Percentiles rank a stretch among this genome's conserved stretches.
phyloP scores from a whole-genome alignment of 1,140 invertebrate species.

The Bilobella aurantiaca region DNA sequence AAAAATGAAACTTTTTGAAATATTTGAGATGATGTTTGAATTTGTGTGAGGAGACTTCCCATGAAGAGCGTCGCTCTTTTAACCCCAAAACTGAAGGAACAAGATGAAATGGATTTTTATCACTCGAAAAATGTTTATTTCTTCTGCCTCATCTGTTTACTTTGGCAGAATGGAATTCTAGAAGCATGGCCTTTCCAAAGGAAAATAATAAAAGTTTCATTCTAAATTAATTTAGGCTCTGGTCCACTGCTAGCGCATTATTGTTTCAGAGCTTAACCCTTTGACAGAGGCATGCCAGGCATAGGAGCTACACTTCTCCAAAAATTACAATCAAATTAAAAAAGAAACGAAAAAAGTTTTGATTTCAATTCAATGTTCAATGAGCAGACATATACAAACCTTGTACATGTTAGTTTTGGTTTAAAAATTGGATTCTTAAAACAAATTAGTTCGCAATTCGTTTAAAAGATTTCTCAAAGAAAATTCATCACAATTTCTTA shows the following conservation, averaged over 20 bases:
- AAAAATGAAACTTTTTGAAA: neutral
- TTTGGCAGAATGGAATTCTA: neutral
- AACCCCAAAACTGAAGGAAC: neutral
- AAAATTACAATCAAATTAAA: neutral
- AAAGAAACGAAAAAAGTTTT: neutral
- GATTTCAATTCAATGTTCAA: too few species aligned
- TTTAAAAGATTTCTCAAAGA: too few species aligned
- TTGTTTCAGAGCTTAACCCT: neutral
- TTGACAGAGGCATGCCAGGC: too few species aligned
- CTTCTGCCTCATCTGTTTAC: slow-evolving; percentile 6
- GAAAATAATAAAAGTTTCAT: neutral
- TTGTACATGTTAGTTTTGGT: too few species aligned
- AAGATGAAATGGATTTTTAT: slow-evolving; percentile 7
- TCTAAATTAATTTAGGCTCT: neutral
- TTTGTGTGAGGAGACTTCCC: neutral
- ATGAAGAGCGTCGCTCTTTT: neutral
- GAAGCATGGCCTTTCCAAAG: neutral
- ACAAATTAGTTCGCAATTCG: too few species aligned
- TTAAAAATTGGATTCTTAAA: too few species aligned
- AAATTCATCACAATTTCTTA: too few species aligned
- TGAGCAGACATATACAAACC: too few species aligned
- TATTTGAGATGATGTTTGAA: neutral
- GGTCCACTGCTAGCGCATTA: neutral
- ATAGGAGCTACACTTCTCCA: too few species aligned
- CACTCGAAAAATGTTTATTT: slow-evolving; percentile 1